Conservation (phyloP, 2,888 invertebrate species). For the Mechanitis mazaeus region DNA sequence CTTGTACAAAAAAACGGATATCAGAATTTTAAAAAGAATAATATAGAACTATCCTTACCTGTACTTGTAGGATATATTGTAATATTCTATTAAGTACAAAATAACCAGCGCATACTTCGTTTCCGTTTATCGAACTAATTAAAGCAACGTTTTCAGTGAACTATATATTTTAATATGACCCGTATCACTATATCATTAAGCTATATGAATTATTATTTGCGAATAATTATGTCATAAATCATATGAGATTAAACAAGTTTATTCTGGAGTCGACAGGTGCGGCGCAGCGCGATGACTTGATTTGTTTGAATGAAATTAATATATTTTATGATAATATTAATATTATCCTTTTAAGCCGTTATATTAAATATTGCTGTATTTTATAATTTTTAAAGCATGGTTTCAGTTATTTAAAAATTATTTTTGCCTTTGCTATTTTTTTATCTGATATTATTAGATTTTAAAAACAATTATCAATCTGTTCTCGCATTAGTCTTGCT, state of each 20-base stretch:
- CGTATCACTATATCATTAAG: conserved; percentile 16
- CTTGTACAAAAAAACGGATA: too few species aligned
- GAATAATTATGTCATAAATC: conserved; percentile 36
- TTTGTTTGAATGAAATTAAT: conserved; percentile 25
- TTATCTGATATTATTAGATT: too few species aligned
- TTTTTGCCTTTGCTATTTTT: too few species aligned
- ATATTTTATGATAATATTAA: conserved; percentile 27
- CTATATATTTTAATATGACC: conserved; percentile 1
- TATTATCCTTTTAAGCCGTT: conserved; percentile 1
- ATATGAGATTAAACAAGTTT: conserved; percentile 34
- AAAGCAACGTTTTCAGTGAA: neutral
- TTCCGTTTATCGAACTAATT: too few species aligned
- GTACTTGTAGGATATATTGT: too few species aligned
- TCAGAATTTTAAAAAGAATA: too few species aligned
- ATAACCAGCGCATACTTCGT: too few species aligned
- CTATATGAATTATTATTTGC: conserved; percentile 18
- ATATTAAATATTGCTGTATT: neutral
- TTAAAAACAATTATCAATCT: too few species aligned
- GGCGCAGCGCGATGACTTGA: conserved; percentile 29
- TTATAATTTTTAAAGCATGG: neutral
- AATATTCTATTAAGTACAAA: too few species aligned
- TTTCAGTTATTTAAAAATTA: neutral
- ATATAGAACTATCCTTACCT: too few species aligned
- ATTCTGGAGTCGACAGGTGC: conserved; percentile 34
- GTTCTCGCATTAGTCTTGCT: too few species aligned